These are phyloP conservation scores for Cremastinae sp. DNA, from an alignment of 2,888 invertebrate species.

Conservation along the genomic window DNA sequence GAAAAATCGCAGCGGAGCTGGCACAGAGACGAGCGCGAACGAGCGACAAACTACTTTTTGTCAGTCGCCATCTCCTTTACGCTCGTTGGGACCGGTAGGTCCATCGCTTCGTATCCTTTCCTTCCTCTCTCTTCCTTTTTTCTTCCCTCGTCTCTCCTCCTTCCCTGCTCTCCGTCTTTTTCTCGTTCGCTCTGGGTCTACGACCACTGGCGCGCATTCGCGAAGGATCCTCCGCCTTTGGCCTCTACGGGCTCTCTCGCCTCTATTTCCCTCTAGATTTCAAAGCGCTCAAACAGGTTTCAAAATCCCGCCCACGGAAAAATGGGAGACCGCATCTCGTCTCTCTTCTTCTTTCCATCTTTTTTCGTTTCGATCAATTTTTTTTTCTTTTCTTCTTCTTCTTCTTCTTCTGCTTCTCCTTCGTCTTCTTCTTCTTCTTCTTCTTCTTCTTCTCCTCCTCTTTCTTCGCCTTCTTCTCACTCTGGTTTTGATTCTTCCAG, in stretches of 20 bases:
- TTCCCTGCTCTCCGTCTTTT: constrained; percentile 35
- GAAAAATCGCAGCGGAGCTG: constrained; percentile 40
- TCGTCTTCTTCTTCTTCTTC: constrained; percentile 14
- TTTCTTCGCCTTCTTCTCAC: constrained; percentile 16
- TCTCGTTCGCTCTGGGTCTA: constrained; percentile 25
- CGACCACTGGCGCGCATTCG: constrained; percentile 30
- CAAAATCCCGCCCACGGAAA: constrained; percentile 80
- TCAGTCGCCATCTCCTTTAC: constrained; percentile 68
- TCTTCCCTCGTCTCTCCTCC: constrained; percentile 44
- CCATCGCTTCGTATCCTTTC: constrained; percentile 51
- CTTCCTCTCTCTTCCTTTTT: constrained; percentile 49
- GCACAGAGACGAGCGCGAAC: constrained; percentile 63
- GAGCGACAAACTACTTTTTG: constrained; percentile 77
- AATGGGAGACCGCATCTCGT: constrained; percentile 70
- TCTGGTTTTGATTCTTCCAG: constrained; percentile 24
- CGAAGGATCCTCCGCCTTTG: constrained; percentile 66
- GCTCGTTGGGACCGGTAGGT: constrained; percentile 60
- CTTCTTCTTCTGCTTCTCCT: constrained; percentile 1
- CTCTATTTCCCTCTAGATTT: constrained; percentile 77
- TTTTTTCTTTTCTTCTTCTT: constrained; percentile 28
- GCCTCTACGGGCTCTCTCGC: constrained; percentile 63
- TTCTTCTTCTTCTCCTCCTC: constrained; percentile 36
- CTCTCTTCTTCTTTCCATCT: constrained; percentile 47
- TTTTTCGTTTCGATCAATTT: constrained; percentile 32
- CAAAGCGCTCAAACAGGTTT: constrained; percentile 80